phyloP scores from a whole-genome alignment of 1,140 invertebrate species.

The Chrysomallon squamiferum region DNA sequence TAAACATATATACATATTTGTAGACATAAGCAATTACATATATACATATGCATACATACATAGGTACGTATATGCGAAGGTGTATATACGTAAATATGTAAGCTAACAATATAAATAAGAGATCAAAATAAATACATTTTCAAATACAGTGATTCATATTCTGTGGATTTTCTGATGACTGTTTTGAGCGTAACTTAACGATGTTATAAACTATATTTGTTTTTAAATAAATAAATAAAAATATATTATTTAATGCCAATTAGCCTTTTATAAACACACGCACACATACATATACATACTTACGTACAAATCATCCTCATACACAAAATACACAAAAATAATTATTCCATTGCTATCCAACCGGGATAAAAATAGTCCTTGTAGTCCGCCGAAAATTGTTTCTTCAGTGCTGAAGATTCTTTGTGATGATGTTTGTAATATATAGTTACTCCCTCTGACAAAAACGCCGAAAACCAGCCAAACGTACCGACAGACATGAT shows the following conservation, averaged over 20 bases:
- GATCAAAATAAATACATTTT: too few species aligned
- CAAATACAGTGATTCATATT: too few species aligned
- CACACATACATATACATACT: not conserved
- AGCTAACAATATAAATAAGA: too few species aligned
- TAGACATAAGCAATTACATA: too few species aligned
- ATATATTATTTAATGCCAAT: not conserved
- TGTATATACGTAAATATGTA: too few species aligned
- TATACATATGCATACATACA: too few species aligned
- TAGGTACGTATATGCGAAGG: too few species aligned
- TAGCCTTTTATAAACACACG: not conserved
- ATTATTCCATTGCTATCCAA: slow-evolving; percentile 38
- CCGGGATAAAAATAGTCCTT: slow-evolving; percentile 32
- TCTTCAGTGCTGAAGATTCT: slow-evolving; percentile 14
- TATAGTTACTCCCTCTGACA: slow-evolving; percentile 44
- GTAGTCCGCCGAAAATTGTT: slow-evolving; percentile 10
- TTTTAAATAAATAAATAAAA: not conserved
- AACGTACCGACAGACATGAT: slow-evolving; percentile 50
- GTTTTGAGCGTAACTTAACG: not conserved
- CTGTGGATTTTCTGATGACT: not conserved
- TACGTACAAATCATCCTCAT: not conserved
- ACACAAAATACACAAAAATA: not conserved
- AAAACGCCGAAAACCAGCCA: slow-evolving; percentile 54
- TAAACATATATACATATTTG: too few species aligned
- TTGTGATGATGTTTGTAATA: slow-evolving; percentile 39
- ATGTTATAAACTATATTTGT: not conserved